These are phyloP conservation scores for Conger conger DNA, from an alignment of 2,113 vertebrate species.

Conservation along the genomic window DNA sequence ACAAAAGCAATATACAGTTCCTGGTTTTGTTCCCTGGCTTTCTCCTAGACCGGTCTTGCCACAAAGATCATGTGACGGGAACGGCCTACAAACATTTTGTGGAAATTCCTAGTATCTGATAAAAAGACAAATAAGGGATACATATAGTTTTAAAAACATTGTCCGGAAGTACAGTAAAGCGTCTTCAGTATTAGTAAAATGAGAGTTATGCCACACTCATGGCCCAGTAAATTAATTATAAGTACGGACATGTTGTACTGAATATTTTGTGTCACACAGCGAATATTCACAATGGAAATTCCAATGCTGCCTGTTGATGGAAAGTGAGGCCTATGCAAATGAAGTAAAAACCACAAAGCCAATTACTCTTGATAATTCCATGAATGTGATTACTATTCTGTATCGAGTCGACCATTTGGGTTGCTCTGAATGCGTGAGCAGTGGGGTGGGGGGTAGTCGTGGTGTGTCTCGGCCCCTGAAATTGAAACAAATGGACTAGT, in stretches of 20 bases:
- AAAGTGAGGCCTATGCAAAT: slow-evolving; percentile 56
- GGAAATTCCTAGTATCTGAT: too few species aligned
- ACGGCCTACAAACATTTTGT: too few species aligned
- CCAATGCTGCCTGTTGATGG: background rate
- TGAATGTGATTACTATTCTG: background rate
- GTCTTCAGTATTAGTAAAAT: too few species aligned
- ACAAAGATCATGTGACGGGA: background rate
- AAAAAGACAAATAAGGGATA: too few species aligned
- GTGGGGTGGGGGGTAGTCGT: slow-evolving; percentile 5
- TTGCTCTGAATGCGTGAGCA: background rate
- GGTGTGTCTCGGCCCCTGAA: background rate
- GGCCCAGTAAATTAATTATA: background rate
- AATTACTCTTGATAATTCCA: slow-evolving; percentile 44
- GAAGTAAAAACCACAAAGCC: slow-evolving; percentile 35
- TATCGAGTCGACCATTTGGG: background rate
- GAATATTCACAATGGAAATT: background rate
- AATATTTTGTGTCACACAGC: background rate
- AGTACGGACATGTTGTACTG: background rate
- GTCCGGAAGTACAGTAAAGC: too few species aligned
- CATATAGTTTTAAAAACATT: too few species aligned
- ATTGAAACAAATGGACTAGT: slow-evolving; percentile 53
- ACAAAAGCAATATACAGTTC: slow-evolving; percentile 17
- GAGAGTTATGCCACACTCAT: background rate
- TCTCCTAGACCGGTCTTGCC: background rate
- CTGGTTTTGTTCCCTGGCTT: slow-evolving; percentile 6